Conservation (phyloP, 2,888 invertebrate genomes). For the Zelleria hepariella region DNA sequence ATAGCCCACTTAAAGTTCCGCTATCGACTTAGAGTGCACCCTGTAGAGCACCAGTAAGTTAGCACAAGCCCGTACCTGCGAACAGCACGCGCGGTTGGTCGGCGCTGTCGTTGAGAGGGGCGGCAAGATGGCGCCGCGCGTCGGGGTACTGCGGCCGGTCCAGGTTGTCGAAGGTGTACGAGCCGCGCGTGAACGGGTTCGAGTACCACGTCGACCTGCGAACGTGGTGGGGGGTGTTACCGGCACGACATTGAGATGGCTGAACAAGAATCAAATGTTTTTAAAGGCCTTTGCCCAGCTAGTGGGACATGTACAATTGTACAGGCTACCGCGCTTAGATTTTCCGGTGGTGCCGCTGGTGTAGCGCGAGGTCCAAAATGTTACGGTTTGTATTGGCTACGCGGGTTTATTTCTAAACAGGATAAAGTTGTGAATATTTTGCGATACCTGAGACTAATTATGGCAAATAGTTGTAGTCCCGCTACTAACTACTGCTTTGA, state of each 20-base stretch:
- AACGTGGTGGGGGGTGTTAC: not conserved
- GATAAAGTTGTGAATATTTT: too few relatives aligned
- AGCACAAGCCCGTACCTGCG: not conserved
- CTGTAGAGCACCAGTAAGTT: not conserved
- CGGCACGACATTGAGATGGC: not conserved
- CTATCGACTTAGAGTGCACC: too few relatives aligned
- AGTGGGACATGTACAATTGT: too few relatives aligned
- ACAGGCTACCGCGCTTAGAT: not conserved
- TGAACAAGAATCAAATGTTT: not conserved
- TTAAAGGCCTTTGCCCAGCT: too few relatives aligned
- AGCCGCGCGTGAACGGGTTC: conserved; percentile 79
- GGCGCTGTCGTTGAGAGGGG: conserved; percentile 63
- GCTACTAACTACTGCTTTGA: too few relatives aligned
- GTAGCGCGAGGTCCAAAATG: too few relatives aligned
- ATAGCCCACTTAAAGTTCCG: too few relatives aligned
- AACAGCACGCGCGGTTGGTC: conserved; percentile 60
- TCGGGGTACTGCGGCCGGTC: conserved; percentile 59
- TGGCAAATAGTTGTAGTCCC: too few relatives aligned
- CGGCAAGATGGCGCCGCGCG: conserved; percentile 66
- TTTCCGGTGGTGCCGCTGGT: not conserved
- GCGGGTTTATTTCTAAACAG: too few relatives aligned
- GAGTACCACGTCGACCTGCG: conserved; percentile 79
- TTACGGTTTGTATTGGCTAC: too few relatives aligned
- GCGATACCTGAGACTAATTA: too few relatives aligned
- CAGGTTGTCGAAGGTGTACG: conserved; percentile 76